A percentile compares a stretch with the other conserved stretches of the same genome.
These are phyloP conservation scores for Ciconia maguari DNA, from an alignment of 2,113 vertebrate genomes.

Conservation along the genomic window DNA sequence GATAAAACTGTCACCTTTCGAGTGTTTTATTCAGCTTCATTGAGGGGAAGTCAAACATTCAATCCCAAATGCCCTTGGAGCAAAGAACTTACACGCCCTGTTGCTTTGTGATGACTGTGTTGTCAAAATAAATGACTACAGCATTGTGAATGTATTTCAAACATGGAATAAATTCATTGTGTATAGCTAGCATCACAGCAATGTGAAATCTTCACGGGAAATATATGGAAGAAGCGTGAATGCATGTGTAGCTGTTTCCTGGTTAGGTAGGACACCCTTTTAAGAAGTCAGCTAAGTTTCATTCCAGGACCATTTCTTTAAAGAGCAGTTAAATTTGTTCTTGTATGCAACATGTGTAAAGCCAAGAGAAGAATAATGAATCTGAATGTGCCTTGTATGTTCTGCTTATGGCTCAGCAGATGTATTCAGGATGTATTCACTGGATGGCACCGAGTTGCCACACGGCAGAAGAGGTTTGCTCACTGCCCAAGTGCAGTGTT, in stretches of 20 bases:
- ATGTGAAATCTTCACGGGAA: background rate
- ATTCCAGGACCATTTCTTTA: background rate
- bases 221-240: background rate
- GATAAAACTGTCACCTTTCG: background rate
- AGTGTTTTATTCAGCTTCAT: background rate
- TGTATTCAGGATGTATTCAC: background rate
- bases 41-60: background rate
- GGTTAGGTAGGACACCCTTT: background rate
- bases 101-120: slow-evolving; percentile 12
- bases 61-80: background rate
- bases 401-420: background rate
- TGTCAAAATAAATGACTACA: slow-evolving; percentile 25
- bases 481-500: background rate
- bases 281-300: background rate
- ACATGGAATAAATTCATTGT: background rate
- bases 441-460: background rate
- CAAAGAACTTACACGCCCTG: background rate
- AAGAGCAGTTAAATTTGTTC: background rate
- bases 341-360: background rate
- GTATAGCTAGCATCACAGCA: background rate
- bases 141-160: background rate
- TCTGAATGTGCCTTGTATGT: background rate
- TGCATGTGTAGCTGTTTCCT: background rate
- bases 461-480: background rate
- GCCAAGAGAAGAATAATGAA: background rate